Evolutionary conservation across 1,140 invertebrate genomes (phyloP).

Genomic region (Euura lappo): DNA sequence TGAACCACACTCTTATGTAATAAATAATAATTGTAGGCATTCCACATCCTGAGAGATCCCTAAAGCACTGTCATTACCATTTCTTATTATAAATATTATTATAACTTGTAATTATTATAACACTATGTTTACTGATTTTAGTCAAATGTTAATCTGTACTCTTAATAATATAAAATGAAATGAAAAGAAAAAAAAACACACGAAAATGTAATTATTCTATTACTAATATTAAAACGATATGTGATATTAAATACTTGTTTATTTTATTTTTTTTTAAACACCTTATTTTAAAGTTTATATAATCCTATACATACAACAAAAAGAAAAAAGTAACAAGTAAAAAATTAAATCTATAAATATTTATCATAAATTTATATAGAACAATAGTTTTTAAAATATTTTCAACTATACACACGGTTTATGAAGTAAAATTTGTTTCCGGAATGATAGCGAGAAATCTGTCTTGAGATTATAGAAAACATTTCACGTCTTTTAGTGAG

Average conservation of each 20-base stretch:
- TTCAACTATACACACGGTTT: not conserved
- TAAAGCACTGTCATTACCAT: conserved; percentile 43
- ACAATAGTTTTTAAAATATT: not conserved
- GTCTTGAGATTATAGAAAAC: too few relatives aligned
- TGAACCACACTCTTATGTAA: conserved; percentile 1
- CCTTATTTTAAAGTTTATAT: not conserved
- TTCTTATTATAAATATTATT: conserved; percentile 39
- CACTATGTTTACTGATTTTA: conserved; percentile 27
- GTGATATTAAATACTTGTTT: not conserved
- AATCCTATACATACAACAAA: not conserved
- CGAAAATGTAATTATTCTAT: conserved; percentile 29
- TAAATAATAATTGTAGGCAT: conserved; percentile 41
- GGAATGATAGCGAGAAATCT: not conserved
- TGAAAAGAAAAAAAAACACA: conserved; percentile 9
- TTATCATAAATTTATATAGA: not conserved
- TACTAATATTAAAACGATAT: conserved; percentile 11
- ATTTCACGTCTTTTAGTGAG: too few relatives aligned
- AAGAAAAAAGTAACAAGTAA: conserved; percentile 3
- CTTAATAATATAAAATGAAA: conserved; percentile 15
- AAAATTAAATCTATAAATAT: conserved; percentile 14
- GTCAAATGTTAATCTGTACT: conserved; percentile 27
- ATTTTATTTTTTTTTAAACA: not conserved
- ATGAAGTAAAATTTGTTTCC: not conserved
- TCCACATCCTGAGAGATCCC: conserved; percentile 51
- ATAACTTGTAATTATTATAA: conserved; percentile 18